A percentile compares a stretch with the other conserved stretches of the same genome.
These are phyloP conservation scores for Patiria miniata DNA, from an alignment of 35 echinoderm and acorn worm genomes.

Conservation along the genomic window DNA sequence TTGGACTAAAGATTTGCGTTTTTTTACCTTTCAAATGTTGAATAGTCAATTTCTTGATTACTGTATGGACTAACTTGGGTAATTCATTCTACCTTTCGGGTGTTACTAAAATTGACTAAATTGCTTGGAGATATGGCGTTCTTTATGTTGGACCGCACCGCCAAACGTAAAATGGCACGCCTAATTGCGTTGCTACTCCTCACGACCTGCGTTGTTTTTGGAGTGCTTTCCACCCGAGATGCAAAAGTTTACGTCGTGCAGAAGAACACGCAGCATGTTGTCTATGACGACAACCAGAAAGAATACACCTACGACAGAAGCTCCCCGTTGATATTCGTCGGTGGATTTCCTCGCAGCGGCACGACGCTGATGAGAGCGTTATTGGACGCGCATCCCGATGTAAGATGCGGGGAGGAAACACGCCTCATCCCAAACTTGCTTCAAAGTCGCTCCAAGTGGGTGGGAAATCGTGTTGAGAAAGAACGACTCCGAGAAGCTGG, in stretches of 20 bases:
- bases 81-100: too few relatives aligned
- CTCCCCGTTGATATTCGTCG: constrained; percentile 95
- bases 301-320: constrained; percentile 80
- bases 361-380: constrained; percentile 99
- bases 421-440: constrained; percentile 85
- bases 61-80: too few relatives aligned
- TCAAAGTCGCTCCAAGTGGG: constrained; percentile 87
- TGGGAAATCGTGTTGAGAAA: constrained; percentile 78
- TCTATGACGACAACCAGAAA: constrained; percentile 59
- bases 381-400: constrained; percentile 90
- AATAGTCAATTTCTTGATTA: too few relatives aligned
- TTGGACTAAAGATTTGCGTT: too few relatives aligned
- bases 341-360: constrained; percentile 94
- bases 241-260: constrained; percentile 36
- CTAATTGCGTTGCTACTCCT: too few relatives aligned
- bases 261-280: constrained; percentile 42
- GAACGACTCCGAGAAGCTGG: constrained; percentile 89
- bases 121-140: too few relatives aligned
- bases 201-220: too few relatives aligned
- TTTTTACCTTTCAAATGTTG: too few relatives aligned
- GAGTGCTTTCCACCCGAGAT: not conserved
- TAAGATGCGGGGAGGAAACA: constrained; percentile 96
- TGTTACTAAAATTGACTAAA: too few relatives aligned
- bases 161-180: too few relatives aligned
- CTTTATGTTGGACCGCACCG: too few relatives aligned